Base-by-base conservation (phyloP, 2,888 invertebrate genomes). In the Creontiades dilutus region DNA sequence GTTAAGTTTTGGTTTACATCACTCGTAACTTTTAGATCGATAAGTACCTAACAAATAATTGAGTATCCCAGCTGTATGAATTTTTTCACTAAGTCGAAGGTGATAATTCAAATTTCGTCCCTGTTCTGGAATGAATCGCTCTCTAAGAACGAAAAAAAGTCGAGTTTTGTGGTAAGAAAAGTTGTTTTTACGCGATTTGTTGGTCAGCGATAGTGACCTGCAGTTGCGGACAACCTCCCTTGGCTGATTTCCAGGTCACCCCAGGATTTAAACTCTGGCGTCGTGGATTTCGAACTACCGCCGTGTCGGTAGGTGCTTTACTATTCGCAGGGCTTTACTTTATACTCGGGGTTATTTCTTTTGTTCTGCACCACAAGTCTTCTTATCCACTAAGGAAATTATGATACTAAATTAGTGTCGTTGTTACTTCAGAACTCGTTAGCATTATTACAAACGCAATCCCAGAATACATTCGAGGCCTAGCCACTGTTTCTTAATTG, bases 141-240 rank as follows among this genome's bases (percentile, higher is more conserved):
- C 2, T 52, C 3, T 13, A 52, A 52, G 52, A 11, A 16, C 3
- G 16, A 11, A 5, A 52, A 14, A 14, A 14, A 61, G 9, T 9
- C 7, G 19, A 4, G 3, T 0, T 61, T 61, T 19, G 61, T 19
- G 61, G 61, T 61, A 61, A 19, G 61, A 19, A 61, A 61, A 61
- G 61, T 61, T 61, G 61, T 16, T 61, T 61, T 61, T 19, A 61
- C 16, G 19, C 9, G 61, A 61, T 61, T 61, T 9, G 61, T 61
- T 61, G 52, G 52, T 52, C 52, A 52, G 52, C 52, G 52, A 16
- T 16, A 1, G 52, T 16, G 52, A 52, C 16, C 13, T 52, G 52
- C 52, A 13, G 52, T 52, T 61, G 61, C n/a, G 61, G 16, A 61
- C 61, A 61, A 61, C 61, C 61, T 52, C 52, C 61, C 16, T 61